Base-by-base conservation (phyloP, 2,113 vertebrate genomes). In the Alligator sinensis region DNA sequence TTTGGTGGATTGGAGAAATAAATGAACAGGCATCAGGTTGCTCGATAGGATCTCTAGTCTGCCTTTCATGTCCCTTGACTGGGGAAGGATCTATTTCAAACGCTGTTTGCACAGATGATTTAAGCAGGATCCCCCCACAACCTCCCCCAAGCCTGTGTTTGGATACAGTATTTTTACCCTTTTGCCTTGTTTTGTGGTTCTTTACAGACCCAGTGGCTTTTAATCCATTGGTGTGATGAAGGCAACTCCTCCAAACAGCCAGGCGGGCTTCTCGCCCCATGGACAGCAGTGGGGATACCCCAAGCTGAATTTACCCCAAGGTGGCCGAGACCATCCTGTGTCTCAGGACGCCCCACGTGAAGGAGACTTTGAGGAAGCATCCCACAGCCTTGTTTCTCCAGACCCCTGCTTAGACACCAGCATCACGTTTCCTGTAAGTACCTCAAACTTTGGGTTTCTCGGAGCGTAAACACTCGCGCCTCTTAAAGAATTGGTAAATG, bases 61-160 rank as follows among this genome's bases (percentile, higher is more conserved):
- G 77, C 91, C 81, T 34, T 60, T 7, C 2, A 8, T 0, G 13
- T 81, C 0, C 0, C 16, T 13, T 54, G 74, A 3, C 0, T 0
- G 86, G 92, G 84, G 95, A 68, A 68, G 96, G 90, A 93, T 12
- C 22, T 80, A 87, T 96, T 95, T 93, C 95, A 91, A 78, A 47
- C 3, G 0, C 58, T 92, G 88, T 96, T 96, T 96, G 96, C 82
- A 94, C 90, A 94, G 94, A 95, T 82, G 91, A 95, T 91, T 88
- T 8, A 5, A 86, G 24, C 13, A 34, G 9, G 87, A 58, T 7
- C 7, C 72, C 27, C 86, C n/a, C 47, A 6, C 13, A 30, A 30
- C 0, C 0, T 1, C 9, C 82, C 0, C 3, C 86, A 2, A 47
- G 78, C 0, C 0, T 88, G 94, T 92, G 30, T 95, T 96, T 96